phyloP scores from a whole-genome alignment of 2,888 invertebrate genomes.

The Hyppa rectilinea region DNA sequence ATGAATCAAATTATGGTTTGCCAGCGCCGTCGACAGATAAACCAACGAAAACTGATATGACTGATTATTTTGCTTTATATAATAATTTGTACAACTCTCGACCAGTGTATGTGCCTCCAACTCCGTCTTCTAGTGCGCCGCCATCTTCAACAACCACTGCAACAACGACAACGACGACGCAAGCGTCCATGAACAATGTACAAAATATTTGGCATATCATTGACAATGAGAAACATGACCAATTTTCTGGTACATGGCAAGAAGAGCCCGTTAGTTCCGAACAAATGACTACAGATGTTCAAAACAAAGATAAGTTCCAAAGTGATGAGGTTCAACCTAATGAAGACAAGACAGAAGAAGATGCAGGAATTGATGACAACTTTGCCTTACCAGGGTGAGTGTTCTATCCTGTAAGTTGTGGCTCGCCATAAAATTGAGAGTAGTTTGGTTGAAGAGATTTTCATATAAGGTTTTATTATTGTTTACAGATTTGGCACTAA shows the following conservation, averaged over 20 bases:
- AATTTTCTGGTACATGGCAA: constrained; percentile 81
- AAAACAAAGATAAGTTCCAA: constrained; percentile 48
- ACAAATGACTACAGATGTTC: constrained; percentile 55
- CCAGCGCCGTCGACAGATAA: constrained; percentile 63
- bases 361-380: constrained; percentile 75
- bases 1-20: constrained; percentile 71
- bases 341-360: constrained; percentile 55
- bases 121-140: constrained; percentile 65
- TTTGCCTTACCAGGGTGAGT: constrained; percentile 87
- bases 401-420: background rate
- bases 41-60: constrained; percentile 71
- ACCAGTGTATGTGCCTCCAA: constrained; percentile 76
- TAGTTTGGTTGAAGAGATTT: background rate
- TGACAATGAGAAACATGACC: constrained; percentile 82
- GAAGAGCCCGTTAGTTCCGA: constrained; percentile 75
- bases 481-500: constrained; percentile 83
- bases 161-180: constrained; percentile 72
- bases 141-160: constrained; percentile 74
- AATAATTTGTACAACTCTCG: constrained; percentile 78
- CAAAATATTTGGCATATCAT: constrained; percentile 88
- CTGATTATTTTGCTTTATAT: constrained; percentile 80
- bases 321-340: constrained; percentile 47
- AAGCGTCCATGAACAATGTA: constrained; percentile 73
- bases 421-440: background rate
- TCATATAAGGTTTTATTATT: constrained; percentile 39